Conservation (phyloP, 2,888 invertebrate genomes). For the Perizoma affinitatum region DNA sequence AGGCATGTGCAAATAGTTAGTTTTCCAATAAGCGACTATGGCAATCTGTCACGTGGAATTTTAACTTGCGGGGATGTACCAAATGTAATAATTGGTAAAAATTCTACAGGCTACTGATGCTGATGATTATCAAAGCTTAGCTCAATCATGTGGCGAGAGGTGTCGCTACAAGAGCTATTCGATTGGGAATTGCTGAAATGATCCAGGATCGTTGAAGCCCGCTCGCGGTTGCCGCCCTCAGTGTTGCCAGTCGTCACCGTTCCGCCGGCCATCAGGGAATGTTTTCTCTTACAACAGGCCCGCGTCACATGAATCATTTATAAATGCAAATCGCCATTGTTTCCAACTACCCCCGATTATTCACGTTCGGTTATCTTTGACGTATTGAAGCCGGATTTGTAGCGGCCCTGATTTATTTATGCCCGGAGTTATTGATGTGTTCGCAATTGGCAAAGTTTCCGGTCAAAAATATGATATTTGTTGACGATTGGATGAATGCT, state of each 20-base stretch:
- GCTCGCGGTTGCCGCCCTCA: slow-evolving; percentile 27
- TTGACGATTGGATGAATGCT: slow-evolving; percentile 19
- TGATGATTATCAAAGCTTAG: too few species aligned
- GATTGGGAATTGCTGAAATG: not conserved
- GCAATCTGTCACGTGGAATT: too few species aligned
- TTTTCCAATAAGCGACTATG: too few species aligned
- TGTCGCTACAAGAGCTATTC: too few species aligned
- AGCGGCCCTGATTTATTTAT: slow-evolving; percentile 45
- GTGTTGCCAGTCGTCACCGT: slow-evolving; percentile 59
- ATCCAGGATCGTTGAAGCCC: not conserved
- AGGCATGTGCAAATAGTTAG: too few species aligned
- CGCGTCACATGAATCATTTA: slow-evolving; percentile 72
- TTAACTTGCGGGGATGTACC: too few species aligned
- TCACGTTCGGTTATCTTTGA: slow-evolving; percentile 70
- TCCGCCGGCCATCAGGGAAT: slow-evolving; percentile 53
- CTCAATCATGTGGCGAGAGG: too few species aligned
- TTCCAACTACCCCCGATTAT: slow-evolving; percentile 69
- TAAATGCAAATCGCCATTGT: slow-evolving; percentile 72
- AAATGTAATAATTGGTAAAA: too few species aligned
- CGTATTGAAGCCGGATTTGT: slow-evolving; percentile 55
- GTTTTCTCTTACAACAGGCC: slow-evolving; percentile 65
- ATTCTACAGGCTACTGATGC: too few species aligned
- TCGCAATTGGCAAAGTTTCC: slow-evolving; percentile 33
- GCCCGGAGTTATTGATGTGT: slow-evolving; percentile 40
- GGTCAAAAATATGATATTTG: slow-evolving; percentile 35